These are phyloP conservation scores for Physella acuta DNA, from an alignment of 1,140 invertebrate species.

Conservation along the genomic window DNA sequence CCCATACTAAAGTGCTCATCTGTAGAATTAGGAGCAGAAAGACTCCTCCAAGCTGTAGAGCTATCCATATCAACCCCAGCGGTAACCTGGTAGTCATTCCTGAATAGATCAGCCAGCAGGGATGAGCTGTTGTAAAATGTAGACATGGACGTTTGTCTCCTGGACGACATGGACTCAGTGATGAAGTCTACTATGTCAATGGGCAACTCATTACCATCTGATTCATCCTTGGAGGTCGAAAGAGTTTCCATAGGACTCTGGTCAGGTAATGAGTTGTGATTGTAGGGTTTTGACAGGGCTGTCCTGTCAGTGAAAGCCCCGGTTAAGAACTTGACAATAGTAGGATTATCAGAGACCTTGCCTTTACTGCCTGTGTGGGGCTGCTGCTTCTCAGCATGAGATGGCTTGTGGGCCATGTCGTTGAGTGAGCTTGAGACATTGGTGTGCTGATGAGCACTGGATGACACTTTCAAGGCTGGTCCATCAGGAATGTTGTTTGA, in stretches of 20 bases:
- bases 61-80: not conserved
- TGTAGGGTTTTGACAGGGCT: no score
- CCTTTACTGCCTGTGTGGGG: not conserved
- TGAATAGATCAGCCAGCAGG: slow-evolving; percentile 6
- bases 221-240: not conserved
- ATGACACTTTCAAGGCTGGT: not conserved
- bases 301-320: not conserved
- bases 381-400: not conserved
- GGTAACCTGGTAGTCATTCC: not conserved
- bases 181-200: slow-evolving; percentile 41
- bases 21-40: slow-evolving; percentile 20
- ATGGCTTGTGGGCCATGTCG: not conserved
- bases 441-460: not conserved
- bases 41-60: slow-evolving; percentile 7
- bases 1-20: no score
- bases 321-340: not conserved
- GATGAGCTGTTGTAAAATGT: not conserved
- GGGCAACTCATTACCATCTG: slow-evolving; percentile 29
- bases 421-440: not conserved
- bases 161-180: slow-evolving; percentile 34
- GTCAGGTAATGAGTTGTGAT: no score
- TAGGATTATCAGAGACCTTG: not conserved
- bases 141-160: not conserved
- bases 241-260: not conserved
- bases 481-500: not conserved